Evolutionary conservation across 2,888 invertebrate genomes (phyloP).

Genomic region (Craniophora ligustri): DNA sequence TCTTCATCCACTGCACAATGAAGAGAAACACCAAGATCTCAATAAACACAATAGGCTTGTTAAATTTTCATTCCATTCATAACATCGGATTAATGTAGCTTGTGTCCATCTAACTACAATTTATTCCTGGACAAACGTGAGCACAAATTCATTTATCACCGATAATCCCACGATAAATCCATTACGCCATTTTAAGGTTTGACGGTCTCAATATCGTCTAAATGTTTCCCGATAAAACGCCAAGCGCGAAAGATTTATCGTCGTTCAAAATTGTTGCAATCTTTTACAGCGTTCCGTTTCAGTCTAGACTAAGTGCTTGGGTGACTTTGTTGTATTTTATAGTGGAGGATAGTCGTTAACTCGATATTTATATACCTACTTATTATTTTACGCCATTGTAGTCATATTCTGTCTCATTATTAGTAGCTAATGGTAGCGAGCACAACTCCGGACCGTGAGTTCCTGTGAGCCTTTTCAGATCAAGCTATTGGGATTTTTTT

Average conservation of each 20-base stretch:
- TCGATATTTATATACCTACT: not conserved
- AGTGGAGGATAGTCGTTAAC: not conserved
- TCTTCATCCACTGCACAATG: too few relatives aligned
- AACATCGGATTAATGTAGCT: too few relatives aligned
- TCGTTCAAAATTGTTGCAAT: slow-evolving; percentile 20
- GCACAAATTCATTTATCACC: not conserved
- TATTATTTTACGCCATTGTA: not conserved
- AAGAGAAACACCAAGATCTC: too few relatives aligned
- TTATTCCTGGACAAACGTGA: not conserved
- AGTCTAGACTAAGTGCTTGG: slow-evolving; percentile 30
- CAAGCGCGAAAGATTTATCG: slow-evolving; percentile 34
- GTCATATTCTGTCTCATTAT: too few relatives aligned
- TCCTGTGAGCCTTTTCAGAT: too few relatives aligned
- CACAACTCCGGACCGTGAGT: too few relatives aligned
- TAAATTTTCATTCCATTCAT: too few relatives aligned
- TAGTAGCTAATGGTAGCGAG: too few relatives aligned
- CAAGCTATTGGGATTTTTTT: too few relatives aligned
- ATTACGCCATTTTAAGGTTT: slow-evolving; percentile 6
- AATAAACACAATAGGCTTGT: too few relatives aligned
- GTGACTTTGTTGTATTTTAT: slow-evolving; percentile 29
- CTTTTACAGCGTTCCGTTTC: slow-evolving; percentile 8
- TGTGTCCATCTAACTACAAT: not conserved
- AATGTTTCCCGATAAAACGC: slow-evolving; percentile 36
- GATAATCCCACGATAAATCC: slow-evolving; percentile 11
- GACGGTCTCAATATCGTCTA: slow-evolving; percentile 15